Base-by-base conservation (phyloP, 2,113 vertebrate species). In the Syngnathus floridae region DNA sequence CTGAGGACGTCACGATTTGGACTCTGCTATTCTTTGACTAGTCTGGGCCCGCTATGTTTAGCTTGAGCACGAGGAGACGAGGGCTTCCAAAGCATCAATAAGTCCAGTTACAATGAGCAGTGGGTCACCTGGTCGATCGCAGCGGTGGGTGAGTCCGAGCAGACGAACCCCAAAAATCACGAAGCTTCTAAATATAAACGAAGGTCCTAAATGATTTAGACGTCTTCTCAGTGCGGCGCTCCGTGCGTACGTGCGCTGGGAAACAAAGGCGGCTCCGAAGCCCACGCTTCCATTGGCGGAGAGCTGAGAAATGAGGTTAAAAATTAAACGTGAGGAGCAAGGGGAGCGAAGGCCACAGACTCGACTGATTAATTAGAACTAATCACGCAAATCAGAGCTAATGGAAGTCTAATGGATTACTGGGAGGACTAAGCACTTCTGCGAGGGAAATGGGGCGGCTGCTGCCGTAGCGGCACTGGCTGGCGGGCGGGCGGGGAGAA, bases 331-430 rank as follows among this genome's bases (percentile, higher is more conserved):
- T 82, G 84, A 87, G 82, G 77, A 77, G 82, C 52, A 56, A 21
- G 67, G 66, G 72, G 76, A 70, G 82, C 54, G 77, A 74, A 80
- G 78, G 81, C 79, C 78, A 74, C 69, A 71, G 84, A 81, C 84
- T 71, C 60, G 66, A 77, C 84, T 87, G 87, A 89, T 89, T 87
- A 85, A 89, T 89, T 86, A 85, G 68, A 87, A 82, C 82, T 87
- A 87, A 89, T 89, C 83, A 82, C 74, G 82, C 82, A 83, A 82
- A 87, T 87, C 82, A 58, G 64, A 85, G 82, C 74, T 87, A 87
- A 89, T 87, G 85, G 80, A 85, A 79, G 81, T 80, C 75, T 87
- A 85, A 88, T 85, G 83, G 84, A 83, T 87, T 81, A 82, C 58
- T 65, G 77, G 76, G 77, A 72, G 58, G 82, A 81, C 80, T 76